Evolutionary conservation across 2,888 invertebrate species (phyloP).

Genomic region (Baronia brevicornis): DNA sequence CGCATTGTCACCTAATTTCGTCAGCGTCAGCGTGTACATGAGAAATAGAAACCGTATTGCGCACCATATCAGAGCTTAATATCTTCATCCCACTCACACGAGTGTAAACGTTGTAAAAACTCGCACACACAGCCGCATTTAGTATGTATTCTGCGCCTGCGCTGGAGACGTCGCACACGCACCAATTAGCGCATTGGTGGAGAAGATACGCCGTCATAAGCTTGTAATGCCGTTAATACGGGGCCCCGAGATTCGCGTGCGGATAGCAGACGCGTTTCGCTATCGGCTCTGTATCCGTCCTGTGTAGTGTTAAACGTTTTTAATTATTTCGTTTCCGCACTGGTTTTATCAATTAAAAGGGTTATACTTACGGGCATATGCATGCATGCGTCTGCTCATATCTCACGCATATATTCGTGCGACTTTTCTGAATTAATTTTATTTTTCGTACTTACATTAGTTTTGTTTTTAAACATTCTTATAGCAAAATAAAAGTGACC

Average conservation of each 20-base stretch:
- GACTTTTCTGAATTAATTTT: not conserved
- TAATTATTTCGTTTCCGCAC: slow-evolving; percentile 8
- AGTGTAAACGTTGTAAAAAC: slow-evolving; percentile 1
- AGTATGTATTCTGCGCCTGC: slow-evolving; percentile 25
- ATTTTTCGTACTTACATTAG: too few relatives aligned
- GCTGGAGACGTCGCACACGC: slow-evolving; percentile 38
- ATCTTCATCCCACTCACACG: too few relatives aligned
- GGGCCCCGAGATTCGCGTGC: slow-evolving; percentile 29
- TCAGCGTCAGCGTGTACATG: too few relatives aligned
- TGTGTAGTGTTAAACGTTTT: slow-evolving; percentile 4
- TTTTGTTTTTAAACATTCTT: too few relatives aligned
- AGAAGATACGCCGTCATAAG: slow-evolving; percentile 47
- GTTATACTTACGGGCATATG: not conserved
- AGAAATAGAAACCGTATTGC: too few relatives aligned
- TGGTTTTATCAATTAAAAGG: slow-evolving; percentile 1
- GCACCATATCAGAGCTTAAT: too few relatives aligned
- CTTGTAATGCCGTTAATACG: slow-evolving; percentile 45
- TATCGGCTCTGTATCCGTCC: slow-evolving; percentile 5
- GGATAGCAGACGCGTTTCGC: slow-evolving; percentile 8
- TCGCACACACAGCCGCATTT: not conserved
- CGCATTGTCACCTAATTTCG: too few relatives aligned
- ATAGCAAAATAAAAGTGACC: too few relatives aligned
- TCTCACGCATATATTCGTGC: not conserved
- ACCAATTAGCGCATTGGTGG: slow-evolving; percentile 58
- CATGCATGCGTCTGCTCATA: too few relatives aligned